Evolutionary conservation across 2,888 invertebrate genomes (phyloP), one percentile per base, ranked within the genome.

Genomic region (Diadegma fenestrale): DNA sequence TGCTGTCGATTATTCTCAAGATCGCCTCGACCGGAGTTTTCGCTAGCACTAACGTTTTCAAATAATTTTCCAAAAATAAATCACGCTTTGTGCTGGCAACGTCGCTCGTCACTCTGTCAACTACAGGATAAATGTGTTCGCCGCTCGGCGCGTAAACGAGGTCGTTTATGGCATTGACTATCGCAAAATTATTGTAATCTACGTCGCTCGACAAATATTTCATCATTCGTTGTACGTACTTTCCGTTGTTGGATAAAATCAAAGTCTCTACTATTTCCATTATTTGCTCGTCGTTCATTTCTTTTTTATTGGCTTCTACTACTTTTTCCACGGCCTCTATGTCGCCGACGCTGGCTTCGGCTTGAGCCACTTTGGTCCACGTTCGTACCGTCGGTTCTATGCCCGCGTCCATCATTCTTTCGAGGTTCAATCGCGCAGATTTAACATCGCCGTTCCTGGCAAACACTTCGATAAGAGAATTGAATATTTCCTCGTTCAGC

Each of bases 381-480:
- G 96, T 96, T 48, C 94, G 94, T 3, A 93, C 85, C 22, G 95
- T 94, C 2, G 93, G 92, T 0, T 93, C 88, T 1, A 96, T 89
- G 77, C 95, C 95, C 0, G 95, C 94, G 0, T 95, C 95, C 69
- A 93, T 94, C 96, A 96, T 96, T 91, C 95, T 95, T 51, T 94
- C 94, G 6, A 96, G 88, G 0, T 96, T 95, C 81, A 94, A 93
- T 88, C 95, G 92, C 2, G 95, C 95, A 41, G 94, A 95, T 1
- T 94, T 78, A 1, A 95, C 77, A 85, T 95, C 94, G 0, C 92
- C 93, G 69, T 87, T 91, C 1, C 90, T 90, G 0, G 91, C 91
- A 91, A 96, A 95, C 14, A 95, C 96, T 78, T 96, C 91, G 12
- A 96, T 95, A 0, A 97, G 93, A 0, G 95, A 94, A 88, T 95